Percentiles rank a stretch among this genome's conserved stretches.
phyloP scores from a whole-genome alignment of 2,888 invertebrate genomes.

The Eupithecia subfuscata region DNA sequence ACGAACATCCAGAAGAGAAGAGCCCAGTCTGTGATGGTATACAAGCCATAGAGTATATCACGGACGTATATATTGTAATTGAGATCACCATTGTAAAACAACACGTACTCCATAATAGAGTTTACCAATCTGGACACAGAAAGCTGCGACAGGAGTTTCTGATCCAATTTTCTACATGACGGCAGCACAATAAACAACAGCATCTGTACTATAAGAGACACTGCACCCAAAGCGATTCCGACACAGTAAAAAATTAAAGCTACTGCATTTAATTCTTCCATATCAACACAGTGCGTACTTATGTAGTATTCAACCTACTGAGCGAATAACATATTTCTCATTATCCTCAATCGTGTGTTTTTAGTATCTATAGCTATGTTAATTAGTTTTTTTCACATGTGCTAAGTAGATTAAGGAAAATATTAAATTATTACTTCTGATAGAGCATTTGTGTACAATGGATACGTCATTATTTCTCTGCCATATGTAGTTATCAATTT shows the following conservation, averaged over 20 bases:
- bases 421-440: not conserved
- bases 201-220: not conserved
- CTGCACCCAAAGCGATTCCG: not conserved
- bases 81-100: not conserved
- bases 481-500: not conserved
- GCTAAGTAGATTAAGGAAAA: not conserved
- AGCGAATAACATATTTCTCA: not conserved
- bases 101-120: not conserved
- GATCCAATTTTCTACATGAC: not conserved
- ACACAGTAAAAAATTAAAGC: not conserved
- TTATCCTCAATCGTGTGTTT: not conserved
- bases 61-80: not conserved
- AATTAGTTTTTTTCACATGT: not conserved
- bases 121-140: not conserved
- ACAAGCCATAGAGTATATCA: not conserved
- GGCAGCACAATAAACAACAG: not conserved
- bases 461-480: not conserved
- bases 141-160: not conserved
- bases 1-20: constrained; percentile 22
- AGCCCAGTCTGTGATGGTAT: constrained; percentile 6
- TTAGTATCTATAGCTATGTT: not conserved
- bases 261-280: not conserved
- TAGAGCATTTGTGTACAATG: not conserved
- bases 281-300: not conserved
- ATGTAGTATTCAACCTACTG: not conserved